phyloP scores from a whole-genome alignment of 2,113 vertebrate species.

The Daubentonia madagascariensis region DNA sequence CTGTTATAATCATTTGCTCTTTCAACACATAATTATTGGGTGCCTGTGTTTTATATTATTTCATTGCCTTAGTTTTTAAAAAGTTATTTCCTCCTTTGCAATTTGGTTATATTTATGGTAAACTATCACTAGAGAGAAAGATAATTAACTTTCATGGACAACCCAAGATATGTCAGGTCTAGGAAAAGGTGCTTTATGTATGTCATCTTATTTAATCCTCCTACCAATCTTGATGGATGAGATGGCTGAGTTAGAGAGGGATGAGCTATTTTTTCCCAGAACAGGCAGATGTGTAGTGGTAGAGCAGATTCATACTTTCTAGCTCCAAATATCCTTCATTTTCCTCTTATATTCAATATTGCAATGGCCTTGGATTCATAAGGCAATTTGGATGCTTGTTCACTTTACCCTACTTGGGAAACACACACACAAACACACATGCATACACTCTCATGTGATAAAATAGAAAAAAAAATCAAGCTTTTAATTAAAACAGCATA shows the following conservation, averaged over 20 bases:
- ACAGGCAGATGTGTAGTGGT: not conserved
- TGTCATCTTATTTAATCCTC: not conserved
- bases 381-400: not conserved
- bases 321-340: not conserved
- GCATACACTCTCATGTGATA: not conserved
- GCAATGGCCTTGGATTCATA: not conserved
- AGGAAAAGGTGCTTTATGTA: not conserved
- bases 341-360: not conserved
- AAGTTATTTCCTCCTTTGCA: not conserved
- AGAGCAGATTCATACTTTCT: not conserved
- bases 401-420: not conserved
- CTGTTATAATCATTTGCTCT: not conserved
- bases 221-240: not conserved
- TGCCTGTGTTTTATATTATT: not conserved
- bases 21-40: not conserved
- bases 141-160: not conserved
- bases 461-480: not conserved
- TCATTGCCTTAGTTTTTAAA: not conserved
- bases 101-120: not conserved
- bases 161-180: not conserved
- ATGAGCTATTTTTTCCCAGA: not conserved
- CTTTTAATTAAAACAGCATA: not conserved
- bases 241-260: not conserved
- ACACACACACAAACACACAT: not conserved
- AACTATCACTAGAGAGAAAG: not conserved